Percentiles rank a stretch among this genome's conserved stretches.
phyloP scores from a whole-genome alignment of 2,888 invertebrate genomes.

The Drosophila imparisetae region DNA sequence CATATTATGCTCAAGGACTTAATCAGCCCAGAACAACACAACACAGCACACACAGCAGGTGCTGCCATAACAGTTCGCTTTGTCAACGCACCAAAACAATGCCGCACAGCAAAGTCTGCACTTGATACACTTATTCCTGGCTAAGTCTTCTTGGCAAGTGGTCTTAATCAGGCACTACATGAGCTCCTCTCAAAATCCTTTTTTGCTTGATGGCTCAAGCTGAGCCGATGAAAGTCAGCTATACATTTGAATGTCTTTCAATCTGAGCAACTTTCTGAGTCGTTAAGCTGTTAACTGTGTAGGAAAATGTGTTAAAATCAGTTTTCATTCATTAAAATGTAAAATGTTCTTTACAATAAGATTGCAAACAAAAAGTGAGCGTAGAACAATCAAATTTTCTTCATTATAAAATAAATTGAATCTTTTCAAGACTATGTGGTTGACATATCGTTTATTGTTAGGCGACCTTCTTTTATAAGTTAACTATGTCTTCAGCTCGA shows the following conservation, averaged over 20 bases:
- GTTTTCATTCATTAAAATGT: not conserved
- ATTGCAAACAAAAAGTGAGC: not conserved
- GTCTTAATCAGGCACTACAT: not conserved
- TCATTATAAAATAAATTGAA: not conserved
- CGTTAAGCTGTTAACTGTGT: not conserved
- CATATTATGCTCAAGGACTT: constrained; percentile 14
- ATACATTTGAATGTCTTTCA: not conserved
- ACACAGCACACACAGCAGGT: constrained; percentile 17
- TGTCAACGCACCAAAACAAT: constrained; percentile 13
- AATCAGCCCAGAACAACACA: constrained; percentile 30
- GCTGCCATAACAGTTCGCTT: constrained; percentile 5
- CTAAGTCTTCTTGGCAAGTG: not conserved
- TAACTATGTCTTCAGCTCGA: not conserved
- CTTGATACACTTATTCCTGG: constrained; percentile 5
- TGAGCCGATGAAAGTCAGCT: not conserved
- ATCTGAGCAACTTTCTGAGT: not conserved
- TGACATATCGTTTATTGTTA: not conserved
- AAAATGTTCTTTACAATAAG: not conserved
- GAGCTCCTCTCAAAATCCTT: not conserved
- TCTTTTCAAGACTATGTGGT: not conserved
- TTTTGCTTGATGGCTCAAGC: not conserved
- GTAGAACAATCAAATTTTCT: not conserved
- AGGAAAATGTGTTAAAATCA: not conserved
- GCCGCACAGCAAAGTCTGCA: constrained; percentile 4
- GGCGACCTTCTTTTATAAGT: not conserved